Evolutionary conservation across 2,888 invertebrate species (phyloP).

Genomic region (Stenotaenia linearis): DNA sequence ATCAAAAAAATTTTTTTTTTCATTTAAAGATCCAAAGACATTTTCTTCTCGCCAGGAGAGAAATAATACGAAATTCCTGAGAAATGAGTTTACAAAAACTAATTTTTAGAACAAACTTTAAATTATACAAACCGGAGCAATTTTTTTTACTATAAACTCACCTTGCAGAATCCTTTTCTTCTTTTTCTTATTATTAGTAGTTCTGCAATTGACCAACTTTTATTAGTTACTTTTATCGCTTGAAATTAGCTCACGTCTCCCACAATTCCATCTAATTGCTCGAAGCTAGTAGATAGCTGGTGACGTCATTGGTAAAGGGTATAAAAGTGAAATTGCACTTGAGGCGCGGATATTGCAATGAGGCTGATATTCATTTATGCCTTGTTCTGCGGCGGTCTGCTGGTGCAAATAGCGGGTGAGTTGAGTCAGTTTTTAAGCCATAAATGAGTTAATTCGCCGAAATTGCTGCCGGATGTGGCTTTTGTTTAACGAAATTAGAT

Average conservation of each 20-base stretch:
- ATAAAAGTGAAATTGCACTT: neutral
- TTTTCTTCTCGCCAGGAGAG: too few species aligned
- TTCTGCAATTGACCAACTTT: neutral
- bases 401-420: neutral
- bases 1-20: too few species aligned
- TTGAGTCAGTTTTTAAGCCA: neutral
- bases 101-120: too few species aligned
- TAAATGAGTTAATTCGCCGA: neutral
- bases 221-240: neutral
- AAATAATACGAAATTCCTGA: too few species aligned
- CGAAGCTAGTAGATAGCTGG: neutral
- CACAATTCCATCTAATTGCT: neutral
- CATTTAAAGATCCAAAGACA: too few species aligned
- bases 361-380: neutral
- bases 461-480: neutral
- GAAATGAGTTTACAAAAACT: too few species aligned
- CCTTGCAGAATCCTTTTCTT: neutral
- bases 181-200: neutral
- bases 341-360: neutral
- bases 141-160: neutral
- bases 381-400: neutral
- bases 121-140: neutral
- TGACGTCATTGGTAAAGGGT: neutral
- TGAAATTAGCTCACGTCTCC: neutral
- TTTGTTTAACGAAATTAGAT: neutral